These are phyloP conservation scores for Misgurnus mizolepis DNA, from an alignment of 2,113 vertebrate genomes.

Conservation along the genomic window DNA sequence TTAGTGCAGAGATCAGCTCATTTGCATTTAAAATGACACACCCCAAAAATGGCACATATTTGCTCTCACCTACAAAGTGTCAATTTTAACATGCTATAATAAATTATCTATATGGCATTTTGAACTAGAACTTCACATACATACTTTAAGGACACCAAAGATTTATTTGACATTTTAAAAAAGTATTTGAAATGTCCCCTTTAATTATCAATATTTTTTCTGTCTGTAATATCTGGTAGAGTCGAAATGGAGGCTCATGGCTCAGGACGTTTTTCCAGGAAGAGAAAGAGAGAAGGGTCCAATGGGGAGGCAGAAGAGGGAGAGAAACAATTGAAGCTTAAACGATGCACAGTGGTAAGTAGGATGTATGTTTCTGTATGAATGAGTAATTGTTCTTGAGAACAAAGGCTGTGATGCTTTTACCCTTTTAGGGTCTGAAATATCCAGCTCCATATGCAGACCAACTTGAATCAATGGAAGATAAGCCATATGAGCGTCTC, in stretches of 20 bases:
- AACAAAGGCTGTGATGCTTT: not conserved
- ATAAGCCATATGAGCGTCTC: constrained; percentile 80
- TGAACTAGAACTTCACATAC: no score
- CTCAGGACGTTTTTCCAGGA: constrained; percentile 50
- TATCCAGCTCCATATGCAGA: constrained; percentile 85
- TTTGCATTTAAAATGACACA: no score
- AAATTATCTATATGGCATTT: no score
- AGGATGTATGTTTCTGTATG: not conserved
- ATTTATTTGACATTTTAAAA: no score
- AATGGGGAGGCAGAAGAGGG: constrained; percentile 59
- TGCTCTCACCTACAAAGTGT: no score
- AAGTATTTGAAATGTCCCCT: no score
- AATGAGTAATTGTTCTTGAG: not conserved
- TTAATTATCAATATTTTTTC: not conserved
- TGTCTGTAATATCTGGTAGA: not conserved
- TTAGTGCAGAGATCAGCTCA: no score
- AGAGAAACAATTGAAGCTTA: constrained; percentile 32
- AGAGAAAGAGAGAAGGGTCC: constrained; percentile 58
- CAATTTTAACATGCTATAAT: no score
- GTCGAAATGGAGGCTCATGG: constrained; percentile 54
- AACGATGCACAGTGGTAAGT: constrained; percentile 56
- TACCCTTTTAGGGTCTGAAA: constrained; percentile 47
- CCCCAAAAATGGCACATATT: no score
- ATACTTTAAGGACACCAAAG: no score
- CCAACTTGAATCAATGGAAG: constrained; percentile 73